These are phyloP conservation scores for Phytoseiulus persimilis DNA, from an alignment of 2,888 invertebrate species.

Conservation along the genomic window DNA sequence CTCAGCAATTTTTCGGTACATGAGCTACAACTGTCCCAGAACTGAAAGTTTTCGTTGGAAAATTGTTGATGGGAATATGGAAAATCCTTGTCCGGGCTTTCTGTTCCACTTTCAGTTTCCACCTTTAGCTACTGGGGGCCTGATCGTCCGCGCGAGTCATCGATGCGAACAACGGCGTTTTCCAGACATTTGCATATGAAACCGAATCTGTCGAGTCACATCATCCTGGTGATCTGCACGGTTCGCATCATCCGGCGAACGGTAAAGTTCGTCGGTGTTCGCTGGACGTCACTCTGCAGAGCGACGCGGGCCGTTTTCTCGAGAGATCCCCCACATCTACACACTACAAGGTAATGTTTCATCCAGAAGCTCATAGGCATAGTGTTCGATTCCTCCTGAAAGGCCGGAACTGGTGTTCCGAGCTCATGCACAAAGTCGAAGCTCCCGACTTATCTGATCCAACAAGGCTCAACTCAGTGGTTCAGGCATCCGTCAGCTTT, in stretches of 20 bases:
- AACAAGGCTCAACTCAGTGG: too few species aligned
- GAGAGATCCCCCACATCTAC: not conserved
- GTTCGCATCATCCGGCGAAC: not conserved
- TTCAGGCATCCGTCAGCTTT: too few species aligned
- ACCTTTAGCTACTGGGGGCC: not conserved
- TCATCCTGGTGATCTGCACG: not conserved
- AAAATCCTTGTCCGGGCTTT: not conserved
- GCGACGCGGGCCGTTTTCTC: not conserved
- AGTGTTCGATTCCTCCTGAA: too few species aligned
- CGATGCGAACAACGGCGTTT: not conserved
- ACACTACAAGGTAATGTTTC: not conserved
- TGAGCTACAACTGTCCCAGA: too few species aligned
- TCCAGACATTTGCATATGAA: not conserved
- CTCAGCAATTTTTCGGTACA: too few species aligned
- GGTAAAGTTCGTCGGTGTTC: not conserved
- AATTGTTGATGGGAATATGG: not conserved
- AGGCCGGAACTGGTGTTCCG: too few species aligned
- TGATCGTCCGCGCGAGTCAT: not conserved
- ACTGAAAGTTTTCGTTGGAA: too few species aligned
- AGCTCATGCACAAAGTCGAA: too few species aligned
- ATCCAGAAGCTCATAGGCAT: not conserved
- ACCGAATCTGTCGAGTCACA: not conserved
- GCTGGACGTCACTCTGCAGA: not conserved
- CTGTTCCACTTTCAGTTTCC: not conserved
- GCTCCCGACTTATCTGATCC: too few species aligned